phyloP scores from a whole-genome alignment of 1,140 invertebrate genomes.

The Ips typographus region DNA sequence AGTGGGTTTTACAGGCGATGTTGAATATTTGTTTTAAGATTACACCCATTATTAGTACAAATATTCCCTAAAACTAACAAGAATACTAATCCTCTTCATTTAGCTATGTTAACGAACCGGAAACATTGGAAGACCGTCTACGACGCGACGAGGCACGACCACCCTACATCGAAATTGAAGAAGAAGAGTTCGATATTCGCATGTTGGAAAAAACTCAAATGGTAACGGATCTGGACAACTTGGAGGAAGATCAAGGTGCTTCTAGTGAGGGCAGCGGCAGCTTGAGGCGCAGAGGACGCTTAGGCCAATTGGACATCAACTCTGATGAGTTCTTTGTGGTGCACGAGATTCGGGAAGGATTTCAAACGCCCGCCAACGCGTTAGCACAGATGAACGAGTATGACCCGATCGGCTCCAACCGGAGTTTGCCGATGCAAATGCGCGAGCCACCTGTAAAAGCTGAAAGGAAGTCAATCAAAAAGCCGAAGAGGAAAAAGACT shows the following conservation, averaged over 20 bases:
- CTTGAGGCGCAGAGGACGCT: conserved; percentile 13
- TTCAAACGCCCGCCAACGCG: conserved; percentile 65
- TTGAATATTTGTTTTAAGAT: no score
- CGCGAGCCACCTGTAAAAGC: conserved; percentile 22
- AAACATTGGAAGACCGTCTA: conserved; percentile 26
- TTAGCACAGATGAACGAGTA: conserved; percentile 57
- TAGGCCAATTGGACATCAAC: conserved; percentile 61
- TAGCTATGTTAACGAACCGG: background rate
- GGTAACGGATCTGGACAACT: conserved; percentile 30
- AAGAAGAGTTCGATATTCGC: conserved; percentile 14
- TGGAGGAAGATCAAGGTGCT: conserved; percentile 29
- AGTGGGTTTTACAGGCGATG: no score
- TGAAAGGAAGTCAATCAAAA: conserved; percentile 45
- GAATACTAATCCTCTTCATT: background rate
- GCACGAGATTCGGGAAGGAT: conserved; percentile 74
- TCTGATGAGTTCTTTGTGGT: conserved; percentile 84
- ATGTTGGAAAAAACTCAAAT: conserved; percentile 9
- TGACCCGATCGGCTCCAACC: conserved; percentile 40
- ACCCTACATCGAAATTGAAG: conserved; percentile 16
- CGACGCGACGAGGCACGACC: conserved; percentile 22
- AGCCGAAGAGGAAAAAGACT: conserved; percentile 51
- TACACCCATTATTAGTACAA: background rate
- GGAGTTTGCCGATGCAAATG: conserved; percentile 38
- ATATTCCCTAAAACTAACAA: background rate
- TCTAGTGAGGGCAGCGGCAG: conserved; percentile 26